Evolutionary conservation across 2,113 vertebrate genomes (phyloP), one percentile per base, ranked within the genome.

Genomic region (Aptenodytes patagonicus): DNA sequence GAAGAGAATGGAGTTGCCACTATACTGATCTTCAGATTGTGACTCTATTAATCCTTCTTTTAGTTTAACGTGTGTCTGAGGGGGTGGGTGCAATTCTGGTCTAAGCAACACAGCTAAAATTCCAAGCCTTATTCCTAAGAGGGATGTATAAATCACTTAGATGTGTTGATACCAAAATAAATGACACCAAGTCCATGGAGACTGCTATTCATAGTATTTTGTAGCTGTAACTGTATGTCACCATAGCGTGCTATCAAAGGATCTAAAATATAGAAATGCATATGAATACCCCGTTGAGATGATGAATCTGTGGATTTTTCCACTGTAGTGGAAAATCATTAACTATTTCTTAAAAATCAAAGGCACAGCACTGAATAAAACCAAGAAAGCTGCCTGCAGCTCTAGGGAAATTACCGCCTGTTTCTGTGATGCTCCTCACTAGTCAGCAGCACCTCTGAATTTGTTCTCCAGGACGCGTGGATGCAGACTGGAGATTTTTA

Each of bases 111-210:
- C 38, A 88, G 21, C 46, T 81, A 76, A 60, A 72, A 80, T 57
- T 70, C 70, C 64, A 87, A 44, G 6, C 32, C 19, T 71, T 76
- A 46, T 46, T 65, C 58, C 52, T 69, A 24, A 86, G 8, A 44
- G 25, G 20, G 21, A 31, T 19, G 36, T 46, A 60, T 60, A 70
- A 65, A 60, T 58, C 57, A 55, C 28, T 86, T 62, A 22, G 7
- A 80, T 65, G 46, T 20, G 40, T 22, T 73, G 95, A 96, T 97
- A 98, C 97, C 97, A 93, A 98, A 98, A 76, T 97, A 98, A 89
- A 98, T 98, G 86, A 98, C 97, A 28, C 96, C 95, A 95, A 98
- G 98, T 64, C 96, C 97, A 65, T 97, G 97, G 78, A 98, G 98
- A 71, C 96, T 86, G 18, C 97, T 93, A 97, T 61, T 98, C 97